phyloP scores from a whole-genome alignment of 2,113 vertebrate species.

The Protobothrops flavoviridis region DNA sequence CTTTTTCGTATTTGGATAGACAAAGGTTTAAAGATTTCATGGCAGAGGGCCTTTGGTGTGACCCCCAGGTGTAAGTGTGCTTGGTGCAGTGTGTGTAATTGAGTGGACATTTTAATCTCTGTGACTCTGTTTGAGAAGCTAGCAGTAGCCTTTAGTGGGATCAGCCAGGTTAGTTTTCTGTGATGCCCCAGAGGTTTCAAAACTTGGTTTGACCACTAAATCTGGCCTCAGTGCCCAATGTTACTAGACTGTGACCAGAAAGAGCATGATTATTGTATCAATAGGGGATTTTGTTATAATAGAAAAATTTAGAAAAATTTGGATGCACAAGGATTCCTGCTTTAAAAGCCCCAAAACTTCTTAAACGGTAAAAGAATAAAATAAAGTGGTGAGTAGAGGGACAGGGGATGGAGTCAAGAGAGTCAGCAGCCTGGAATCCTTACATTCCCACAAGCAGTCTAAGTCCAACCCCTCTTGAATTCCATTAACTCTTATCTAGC shows the following conservation, averaged over 20 bases:
- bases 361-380: not conserved
- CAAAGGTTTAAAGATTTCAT: not conserved
- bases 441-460: too few species aligned
- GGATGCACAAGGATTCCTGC: not conserved
- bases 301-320: not conserved
- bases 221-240: not conserved
- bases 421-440: too few species aligned
- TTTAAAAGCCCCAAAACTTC: not conserved
- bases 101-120: not conserved
- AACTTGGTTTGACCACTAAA: not conserved
- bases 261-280: not conserved
- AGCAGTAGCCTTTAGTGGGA: not conserved
- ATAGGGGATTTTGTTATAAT: not conserved
- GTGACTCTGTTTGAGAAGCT: not conserved
- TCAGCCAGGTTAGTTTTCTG: not conserved
- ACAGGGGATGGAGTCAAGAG: too few species aligned
- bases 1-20: not conserved
- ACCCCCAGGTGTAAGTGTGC: not conserved
- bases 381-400: not conserved
- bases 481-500: too few species aligned
- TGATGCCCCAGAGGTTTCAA: not conserved
- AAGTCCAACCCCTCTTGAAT: too few species aligned
- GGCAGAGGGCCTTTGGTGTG: not conserved
- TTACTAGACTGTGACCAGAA: not conserved
- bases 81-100: not conserved